phyloP scores from a whole-genome alignment of 2,888 invertebrate species.

The Aspidiotus destructor region DNA sequence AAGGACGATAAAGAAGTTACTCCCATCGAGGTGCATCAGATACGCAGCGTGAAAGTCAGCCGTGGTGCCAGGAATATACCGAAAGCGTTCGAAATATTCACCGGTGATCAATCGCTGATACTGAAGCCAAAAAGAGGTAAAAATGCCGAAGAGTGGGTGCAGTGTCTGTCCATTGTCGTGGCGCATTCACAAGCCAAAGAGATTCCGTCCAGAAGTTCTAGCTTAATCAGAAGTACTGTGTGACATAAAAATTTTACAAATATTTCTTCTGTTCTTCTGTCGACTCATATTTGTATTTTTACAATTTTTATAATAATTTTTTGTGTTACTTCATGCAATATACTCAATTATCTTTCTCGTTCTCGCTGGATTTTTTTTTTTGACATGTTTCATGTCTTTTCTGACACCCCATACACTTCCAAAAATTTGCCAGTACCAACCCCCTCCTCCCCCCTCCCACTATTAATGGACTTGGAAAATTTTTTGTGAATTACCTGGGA shows the following conservation, averaged over 20 bases:
- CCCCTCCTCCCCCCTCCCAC: no score
- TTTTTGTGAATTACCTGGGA: no score
- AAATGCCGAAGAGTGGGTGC: slow-evolving; percentile 93
- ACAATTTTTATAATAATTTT: no score
- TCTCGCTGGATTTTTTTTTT: no score
- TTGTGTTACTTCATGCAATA: no score
- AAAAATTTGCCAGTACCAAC: no score
- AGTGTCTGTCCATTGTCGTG: slow-evolving; percentile 85
- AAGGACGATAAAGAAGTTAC: slow-evolving; percentile 39
- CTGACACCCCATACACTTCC: no score
- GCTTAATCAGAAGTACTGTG: slow-evolving; percentile 38
- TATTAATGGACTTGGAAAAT: no score
- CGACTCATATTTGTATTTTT: not conserved
- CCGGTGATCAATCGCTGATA: slow-evolving; percentile 81
- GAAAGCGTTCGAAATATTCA: slow-evolving; percentile 94
- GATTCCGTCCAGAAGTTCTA: slow-evolving; percentile 38
- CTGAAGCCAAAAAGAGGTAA: slow-evolving; percentile 89
- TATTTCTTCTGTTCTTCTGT: slow-evolving; percentile 10
- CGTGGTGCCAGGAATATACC: slow-evolving; percentile 84
- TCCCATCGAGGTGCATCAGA: slow-evolving; percentile 79
- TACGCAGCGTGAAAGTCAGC: slow-evolving; percentile 87
- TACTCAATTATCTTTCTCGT: no score
- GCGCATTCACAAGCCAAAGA: slow-evolving; percentile 65
- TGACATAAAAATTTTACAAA: slow-evolving; percentile 23
- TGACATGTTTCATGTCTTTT: no score